Evolutionary conservation across 2,113 vertebrate genomes (phyloP).

Genomic region (Elgaria multicarinata): DNA sequence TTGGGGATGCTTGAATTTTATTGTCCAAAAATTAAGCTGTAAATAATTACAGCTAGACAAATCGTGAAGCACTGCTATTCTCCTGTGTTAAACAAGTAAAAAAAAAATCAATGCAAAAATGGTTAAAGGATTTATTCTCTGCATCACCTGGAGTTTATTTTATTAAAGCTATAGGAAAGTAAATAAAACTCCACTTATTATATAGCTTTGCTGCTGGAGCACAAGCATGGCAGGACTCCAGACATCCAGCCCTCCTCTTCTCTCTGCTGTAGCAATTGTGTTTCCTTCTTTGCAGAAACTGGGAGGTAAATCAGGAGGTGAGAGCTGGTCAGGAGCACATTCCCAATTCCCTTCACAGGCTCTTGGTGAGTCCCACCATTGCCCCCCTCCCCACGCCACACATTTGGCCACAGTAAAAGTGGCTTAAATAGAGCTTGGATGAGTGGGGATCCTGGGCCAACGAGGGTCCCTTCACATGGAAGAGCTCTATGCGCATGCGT

Average conservation of each 20-base stretch:
- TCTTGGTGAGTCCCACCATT: neutral
- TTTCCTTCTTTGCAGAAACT: no score
- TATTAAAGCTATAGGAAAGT: constrained; percentile 10
- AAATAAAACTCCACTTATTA: neutral
- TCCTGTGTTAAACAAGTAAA: neutral
- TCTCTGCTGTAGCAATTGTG: no score
- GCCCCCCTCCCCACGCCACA: neutral
- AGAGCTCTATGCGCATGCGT: no score
- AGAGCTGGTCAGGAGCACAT: no score
- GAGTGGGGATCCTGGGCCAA: no score
- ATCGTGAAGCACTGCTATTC: neutral
- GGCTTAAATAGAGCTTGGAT: no score
- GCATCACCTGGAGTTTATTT: neutral
- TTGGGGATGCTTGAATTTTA: constrained; percentile 13
- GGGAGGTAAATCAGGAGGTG: no score
- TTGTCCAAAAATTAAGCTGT: constrained; percentile 31
- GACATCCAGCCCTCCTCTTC: no score
- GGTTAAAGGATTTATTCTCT: neutral
- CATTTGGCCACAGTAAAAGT: neutral
- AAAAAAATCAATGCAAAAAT: constrained; percentile 34
- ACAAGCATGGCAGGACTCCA: no score
- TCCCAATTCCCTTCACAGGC: no score
- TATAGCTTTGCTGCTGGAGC: neutral
- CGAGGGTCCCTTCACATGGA: no score
- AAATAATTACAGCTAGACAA: constrained; percentile 6